Evolutionary conservation across 53 echinoderm and acorn worm species (phyloP).

Genomic region (Arbacia lixula): DNA sequence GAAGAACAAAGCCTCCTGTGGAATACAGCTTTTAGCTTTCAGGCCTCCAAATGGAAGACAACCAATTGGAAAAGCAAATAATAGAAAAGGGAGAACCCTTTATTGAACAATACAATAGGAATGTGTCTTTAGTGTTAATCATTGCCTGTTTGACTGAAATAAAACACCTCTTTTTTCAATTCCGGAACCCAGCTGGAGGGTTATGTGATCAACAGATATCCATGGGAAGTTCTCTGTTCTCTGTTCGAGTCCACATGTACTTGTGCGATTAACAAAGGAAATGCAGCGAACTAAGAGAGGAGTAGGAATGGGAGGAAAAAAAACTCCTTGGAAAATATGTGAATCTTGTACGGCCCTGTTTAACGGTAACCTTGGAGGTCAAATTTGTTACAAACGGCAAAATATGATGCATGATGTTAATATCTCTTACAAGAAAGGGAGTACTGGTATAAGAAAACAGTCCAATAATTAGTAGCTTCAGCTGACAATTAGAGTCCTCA

Average conservation of each 20-base stretch:
- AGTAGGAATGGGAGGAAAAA: no score
- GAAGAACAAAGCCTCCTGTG: conserved; percentile 1
- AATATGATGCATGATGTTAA: no score
- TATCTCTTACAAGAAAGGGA: no score
- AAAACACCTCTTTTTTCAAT: conserved; percentile 22
- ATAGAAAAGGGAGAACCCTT: conserved; percentile 31
- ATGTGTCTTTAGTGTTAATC: conserved; percentile 51
- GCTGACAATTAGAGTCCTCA: no score
- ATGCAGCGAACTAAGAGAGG: no score
- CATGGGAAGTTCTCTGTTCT: conserved; percentile 49
- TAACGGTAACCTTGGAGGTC: no score
- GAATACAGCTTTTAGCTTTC: conserved; percentile 34
- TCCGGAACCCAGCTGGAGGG: conserved; percentile 21
- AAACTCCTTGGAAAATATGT: no score
- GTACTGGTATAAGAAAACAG: no score
- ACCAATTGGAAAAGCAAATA: conserved; percentile 41
- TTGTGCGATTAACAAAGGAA: no score
- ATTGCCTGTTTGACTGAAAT: conserved; percentile 47
- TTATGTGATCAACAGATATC: conserved; percentile 24
- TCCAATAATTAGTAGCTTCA: no score
- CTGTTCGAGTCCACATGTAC: not conserved
- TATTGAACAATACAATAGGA: conserved; percentile 5
- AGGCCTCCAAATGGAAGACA: not conserved
- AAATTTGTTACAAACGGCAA: no score
- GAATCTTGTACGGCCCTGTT: no score